Conservation (phyloP, 2,888 invertebrate species). For the Cyrtodaria siliqua region DNA sequence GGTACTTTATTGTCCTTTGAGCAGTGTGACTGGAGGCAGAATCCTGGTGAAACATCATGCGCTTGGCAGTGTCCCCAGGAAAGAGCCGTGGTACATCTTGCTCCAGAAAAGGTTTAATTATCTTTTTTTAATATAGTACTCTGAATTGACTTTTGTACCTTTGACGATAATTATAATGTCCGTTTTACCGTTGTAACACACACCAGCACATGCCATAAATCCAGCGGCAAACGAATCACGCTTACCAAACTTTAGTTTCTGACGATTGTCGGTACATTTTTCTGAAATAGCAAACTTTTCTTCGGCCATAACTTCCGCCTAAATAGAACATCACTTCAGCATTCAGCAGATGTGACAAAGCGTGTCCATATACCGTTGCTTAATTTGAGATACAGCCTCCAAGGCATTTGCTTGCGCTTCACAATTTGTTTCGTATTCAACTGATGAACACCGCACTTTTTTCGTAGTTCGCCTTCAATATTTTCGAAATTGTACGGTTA, state of each 20-base stretch:
- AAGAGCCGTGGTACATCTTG: neutral
- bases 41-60: conserved; percentile 33
- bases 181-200: conserved; percentile 10
- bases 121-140: neutral
- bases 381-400: neutral
- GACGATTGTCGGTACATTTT: neutral
- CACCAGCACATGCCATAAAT: conserved; percentile 24
- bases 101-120: conserved; percentile 3
- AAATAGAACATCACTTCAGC: conserved; percentile 15
- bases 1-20: conserved; percentile 13
- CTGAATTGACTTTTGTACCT: conserved; percentile 8
- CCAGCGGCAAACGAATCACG: conserved; percentile 10
- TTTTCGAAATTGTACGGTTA: neutral
- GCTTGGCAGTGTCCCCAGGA: conserved; percentile 7
- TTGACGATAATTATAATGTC: conserved; percentile 5
- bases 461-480: neutral
- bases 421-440: neutral
- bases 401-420: neutral
- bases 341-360: conserved; percentile 2
- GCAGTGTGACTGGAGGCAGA: conserved; percentile 23
- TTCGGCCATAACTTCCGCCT: conserved; percentile 13
- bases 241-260: neutral
- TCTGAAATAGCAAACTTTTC: conserved; percentile 2
- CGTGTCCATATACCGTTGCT: neutral
- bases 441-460: neutral